These are phyloP conservation scores for Nycteola revayana DNA, from an alignment of 2,888 invertebrate species.

Conservation along the genomic window DNA sequence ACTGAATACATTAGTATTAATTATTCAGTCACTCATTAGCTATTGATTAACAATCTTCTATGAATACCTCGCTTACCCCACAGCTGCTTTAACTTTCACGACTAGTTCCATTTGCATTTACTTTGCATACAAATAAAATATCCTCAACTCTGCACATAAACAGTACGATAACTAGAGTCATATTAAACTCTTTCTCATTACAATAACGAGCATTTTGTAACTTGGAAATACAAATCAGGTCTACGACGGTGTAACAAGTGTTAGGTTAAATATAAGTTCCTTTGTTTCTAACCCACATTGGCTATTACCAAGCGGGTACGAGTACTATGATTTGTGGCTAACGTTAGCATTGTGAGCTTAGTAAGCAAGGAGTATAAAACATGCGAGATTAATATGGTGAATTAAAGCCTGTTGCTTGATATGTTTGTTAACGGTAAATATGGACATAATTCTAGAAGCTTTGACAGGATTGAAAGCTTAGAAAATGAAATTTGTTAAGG, in stretches of 20 bases:
- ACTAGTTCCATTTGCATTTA: too few species aligned
- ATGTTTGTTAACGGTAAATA: conserved; percentile 17
- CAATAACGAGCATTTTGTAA: conserved; percentile 1
- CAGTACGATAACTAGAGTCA: background rate
- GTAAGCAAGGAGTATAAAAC: conserved; percentile 11
- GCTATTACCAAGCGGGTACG: conserved; percentile 27
- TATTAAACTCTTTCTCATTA: background rate
- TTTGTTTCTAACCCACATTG: conserved; percentile 42
- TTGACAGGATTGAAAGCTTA: background rate
- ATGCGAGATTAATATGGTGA: conserved; percentile 17
- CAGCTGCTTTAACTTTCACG: too few species aligned
- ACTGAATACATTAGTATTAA: too few species aligned
- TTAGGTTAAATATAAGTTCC: conserved; percentile 34
- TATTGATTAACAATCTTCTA: background rate
- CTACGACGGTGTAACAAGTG: conserved; percentile 35
- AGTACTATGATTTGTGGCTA: conserved; percentile 36
- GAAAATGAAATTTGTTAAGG: background rate
- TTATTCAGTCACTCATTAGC: background rate
- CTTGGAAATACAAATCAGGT: conserved; percentile 13
- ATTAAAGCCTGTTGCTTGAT: conserved; percentile 12
- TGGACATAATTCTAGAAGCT: conserved; percentile 4
- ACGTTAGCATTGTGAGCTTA: conserved; percentile 17
- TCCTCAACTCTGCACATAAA: background rate
- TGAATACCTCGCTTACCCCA: background rate
- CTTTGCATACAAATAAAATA: too few species aligned